phyloP scores from a whole-genome alignment of 2,888 invertebrate species.

The Rhamnusium bicolor region DNA sequence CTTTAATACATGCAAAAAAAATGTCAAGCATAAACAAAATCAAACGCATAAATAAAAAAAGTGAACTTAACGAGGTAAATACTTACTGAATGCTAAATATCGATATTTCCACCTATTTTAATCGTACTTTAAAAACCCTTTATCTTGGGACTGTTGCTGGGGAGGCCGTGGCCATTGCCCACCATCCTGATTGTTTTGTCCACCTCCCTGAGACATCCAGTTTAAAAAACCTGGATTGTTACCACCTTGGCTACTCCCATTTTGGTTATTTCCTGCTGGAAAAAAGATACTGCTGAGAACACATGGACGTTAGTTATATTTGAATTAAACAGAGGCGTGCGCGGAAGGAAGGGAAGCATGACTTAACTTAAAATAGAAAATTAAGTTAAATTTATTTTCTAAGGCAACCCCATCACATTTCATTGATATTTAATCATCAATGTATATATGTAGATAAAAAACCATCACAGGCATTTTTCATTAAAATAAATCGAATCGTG shows the following conservation, averaged over 20 bases:
- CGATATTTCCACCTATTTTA: conserved; percentile 38
- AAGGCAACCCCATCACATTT: too few relatives aligned
- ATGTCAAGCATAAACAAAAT: too few relatives aligned
- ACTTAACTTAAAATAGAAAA: not conserved
- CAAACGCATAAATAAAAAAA: too few relatives aligned
- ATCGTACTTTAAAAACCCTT: conserved; percentile 71
- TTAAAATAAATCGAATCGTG: too few relatives aligned
- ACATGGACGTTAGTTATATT: not conserved
- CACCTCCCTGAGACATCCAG: conserved; percentile 69
- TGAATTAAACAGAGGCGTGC: not conserved
- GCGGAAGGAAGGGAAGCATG: not conserved
- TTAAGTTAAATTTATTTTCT: not conserved
- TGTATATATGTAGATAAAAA: too few relatives aligned
- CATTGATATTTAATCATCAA: too few relatives aligned
- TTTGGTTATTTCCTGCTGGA: conserved; percentile 55
- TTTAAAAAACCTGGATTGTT: conserved; percentile 74
- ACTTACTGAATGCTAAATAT: conserved; percentile 9
- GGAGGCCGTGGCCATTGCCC: conserved; percentile 54
- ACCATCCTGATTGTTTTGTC: conserved; percentile 59
- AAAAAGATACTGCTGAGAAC: conserved; percentile 15
- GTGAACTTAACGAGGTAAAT: not conserved
- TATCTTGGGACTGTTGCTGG: conserved; percentile 67
- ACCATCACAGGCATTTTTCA: too few relatives aligned
- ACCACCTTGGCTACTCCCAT: conserved; percentile 64
- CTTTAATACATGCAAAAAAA: too few relatives aligned